Evolutionary conservation across 2,113 vertebrate species (phyloP), one percentile per base, ranked within the genome.

Genomic region (Camelus bactrianus): DNA sequence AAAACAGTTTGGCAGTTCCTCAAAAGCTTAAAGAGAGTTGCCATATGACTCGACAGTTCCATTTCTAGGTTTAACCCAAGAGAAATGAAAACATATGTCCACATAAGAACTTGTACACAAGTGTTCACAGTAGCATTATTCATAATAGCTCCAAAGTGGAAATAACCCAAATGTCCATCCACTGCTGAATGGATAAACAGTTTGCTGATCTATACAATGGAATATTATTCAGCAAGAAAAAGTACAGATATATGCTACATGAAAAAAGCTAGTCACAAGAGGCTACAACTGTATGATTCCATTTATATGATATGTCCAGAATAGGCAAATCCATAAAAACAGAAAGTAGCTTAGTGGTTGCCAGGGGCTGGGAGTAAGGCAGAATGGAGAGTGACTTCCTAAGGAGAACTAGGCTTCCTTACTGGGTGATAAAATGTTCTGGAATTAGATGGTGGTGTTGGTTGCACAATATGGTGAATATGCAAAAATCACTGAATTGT

Each of bases 161-260:
- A 95, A 75, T 14, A 67, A 79, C 14, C 46, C 48, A 94, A 67
- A 84, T 32, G n/a, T 67, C 13, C n/a, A 42, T 69, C 65, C 89
- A 26, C 19, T 64, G 19, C 85, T 73, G 52, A 86, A n/a, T 2
- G 13, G 32, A 84, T 56, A 67, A 73, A 88, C n/a, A 70, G 32
- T 19, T 38, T 54, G 35, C 32, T 93, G 35, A 64, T 46, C 11
- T 14, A 15, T n/a, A 38, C 5, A 48, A 70, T 2, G 38, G 19
- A 87, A 64, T 62, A 70, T 20, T 82, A 90, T 70, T 91, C 24
- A 70, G 26, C 22, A 83, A 83, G n/a, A 38, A 83, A 89, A 93
- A 86, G n/a, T 79, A 82, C 8, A 58, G 38, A 70, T 35, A 85
- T 7, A 94, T 19, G 52, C 30, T 77, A 67, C 4, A 9, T 46